Evolutionary conservation across 2,888 invertebrate species (phyloP).

Genomic region (Drosophila rubida): DNA sequence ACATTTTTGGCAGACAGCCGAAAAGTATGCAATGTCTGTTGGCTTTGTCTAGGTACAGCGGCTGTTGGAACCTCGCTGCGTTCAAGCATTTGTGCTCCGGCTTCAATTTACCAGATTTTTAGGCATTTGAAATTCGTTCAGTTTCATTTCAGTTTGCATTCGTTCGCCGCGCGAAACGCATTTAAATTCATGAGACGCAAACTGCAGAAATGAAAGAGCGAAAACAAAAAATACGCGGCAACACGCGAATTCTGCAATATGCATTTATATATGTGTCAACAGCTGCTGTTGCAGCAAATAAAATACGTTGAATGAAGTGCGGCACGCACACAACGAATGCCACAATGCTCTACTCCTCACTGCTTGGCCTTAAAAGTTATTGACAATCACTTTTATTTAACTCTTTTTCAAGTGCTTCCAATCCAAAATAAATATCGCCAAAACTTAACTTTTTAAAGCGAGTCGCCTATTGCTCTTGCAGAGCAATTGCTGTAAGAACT

Average conservation of each 20-base stretch:
- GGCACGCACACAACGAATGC: background rate
- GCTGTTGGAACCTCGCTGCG: background rate
- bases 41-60: conserved; percentile 25
- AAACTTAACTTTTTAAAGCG: too few relatives aligned
- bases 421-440: background rate
- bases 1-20: conserved; percentile 67
- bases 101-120: conserved; percentile 29
- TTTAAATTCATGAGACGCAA: conserved; percentile 52
- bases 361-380: background rate
- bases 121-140: conserved; percentile 30
- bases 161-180: conserved; percentile 31
- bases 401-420: background rate
- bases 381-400: background rate
- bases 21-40: conserved; percentile 63
- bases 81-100: conserved; percentile 2
- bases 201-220: conserved; percentile 24
- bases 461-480: background rate
- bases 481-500: background rate
- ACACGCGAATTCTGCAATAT: conserved; percentile 40
- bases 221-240: conserved; percentile 5
- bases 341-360: conserved; percentile 16
- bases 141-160: conserved; percentile 1
- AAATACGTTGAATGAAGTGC: conserved; percentile 32
- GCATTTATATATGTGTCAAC: conserved; percentile 57
- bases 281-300: conserved; percentile 55